These are phyloP conservation scores for Muricea muricata DNA, from an alignment of 92 coral and sea anemone species.

Conservation along the genomic window DNA sequence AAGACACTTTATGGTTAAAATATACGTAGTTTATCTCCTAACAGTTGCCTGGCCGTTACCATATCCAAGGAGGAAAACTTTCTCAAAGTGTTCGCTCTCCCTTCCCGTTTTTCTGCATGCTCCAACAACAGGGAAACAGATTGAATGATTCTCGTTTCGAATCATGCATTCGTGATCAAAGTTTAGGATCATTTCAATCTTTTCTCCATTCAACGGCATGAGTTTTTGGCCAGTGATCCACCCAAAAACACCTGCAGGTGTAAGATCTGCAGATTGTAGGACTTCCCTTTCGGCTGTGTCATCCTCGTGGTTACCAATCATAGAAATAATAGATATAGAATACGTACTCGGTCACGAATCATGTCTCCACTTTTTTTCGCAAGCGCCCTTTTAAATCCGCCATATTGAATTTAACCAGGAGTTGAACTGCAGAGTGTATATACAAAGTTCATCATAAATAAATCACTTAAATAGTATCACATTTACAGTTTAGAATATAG, in stretches of 20 bases:
- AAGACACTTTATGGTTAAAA: neutral
- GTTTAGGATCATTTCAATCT: neutral
- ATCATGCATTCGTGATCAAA: slow-evolving; percentile 54
- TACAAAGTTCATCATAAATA: too few relatives aligned
- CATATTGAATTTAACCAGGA: too few relatives aligned
- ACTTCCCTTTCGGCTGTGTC: slow-evolving; percentile 38
- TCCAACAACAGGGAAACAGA: slow-evolving; percentile 49
- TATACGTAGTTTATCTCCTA: neutral
- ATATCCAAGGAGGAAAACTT: slow-evolving; percentile 18
- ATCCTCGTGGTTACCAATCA: slow-evolving; percentile 15
- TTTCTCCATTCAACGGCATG: slow-evolving; percentile 37
- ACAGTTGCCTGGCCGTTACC: slow-evolving; percentile 28
- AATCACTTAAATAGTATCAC: too few relatives aligned
- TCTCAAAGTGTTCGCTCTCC: slow-evolving; percentile 29
- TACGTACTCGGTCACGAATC: too few relatives aligned
- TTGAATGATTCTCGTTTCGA: neutral
- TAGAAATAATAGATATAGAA: too few relatives aligned
- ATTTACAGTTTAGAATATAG: too few relatives aligned
- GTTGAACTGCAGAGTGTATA: too few relatives aligned
- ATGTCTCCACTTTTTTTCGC: too few relatives aligned
- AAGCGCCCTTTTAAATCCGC: too few relatives aligned
- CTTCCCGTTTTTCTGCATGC: slow-evolving; percentile 43
- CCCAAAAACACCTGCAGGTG: slow-evolving; percentile 66
- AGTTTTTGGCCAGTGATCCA: slow-evolving; percentile 74
- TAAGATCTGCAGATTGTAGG: slow-evolving; percentile 46